Evolutionary conservation across 1,140 invertebrate genomes (phyloP).

Genomic region (Apis florea): DNA sequence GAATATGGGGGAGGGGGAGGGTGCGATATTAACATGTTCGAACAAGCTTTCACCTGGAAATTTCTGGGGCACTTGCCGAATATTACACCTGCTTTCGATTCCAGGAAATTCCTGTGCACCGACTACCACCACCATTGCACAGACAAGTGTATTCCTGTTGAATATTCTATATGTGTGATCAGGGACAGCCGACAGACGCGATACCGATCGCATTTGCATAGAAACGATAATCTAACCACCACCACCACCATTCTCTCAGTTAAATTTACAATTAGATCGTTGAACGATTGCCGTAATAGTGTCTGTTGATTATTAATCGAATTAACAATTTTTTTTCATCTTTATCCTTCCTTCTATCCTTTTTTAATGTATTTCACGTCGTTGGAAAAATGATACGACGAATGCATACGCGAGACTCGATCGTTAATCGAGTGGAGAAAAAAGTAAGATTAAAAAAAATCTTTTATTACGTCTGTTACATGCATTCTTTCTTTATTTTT

Average conservation of each 20-base stretch:
- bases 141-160: conserved; percentile 32
- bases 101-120: conserved; percentile 17
- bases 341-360: too few relatives aligned
- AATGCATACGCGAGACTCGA: too few relatives aligned
- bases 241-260: conserved; percentile 1
- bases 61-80: conserved; percentile 30
- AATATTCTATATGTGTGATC: conserved; percentile 45
- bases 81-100: conserved; percentile 46
- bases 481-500: too few relatives aligned
- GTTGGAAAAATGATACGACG: too few relatives aligned
- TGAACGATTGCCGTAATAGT: not conserved
- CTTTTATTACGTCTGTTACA: too few relatives aligned
- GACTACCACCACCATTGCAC: conserved; percentile 1
- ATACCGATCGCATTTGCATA: conserved; percentile 43
- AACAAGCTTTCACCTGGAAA: conserved; percentile 38
- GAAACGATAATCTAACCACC: conserved; percentile 45
- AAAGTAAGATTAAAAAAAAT: too few relatives aligned
- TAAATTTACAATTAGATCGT: conserved; percentile 40
- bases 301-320: conserved; percentile 24
- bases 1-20: too few relatives aligned
- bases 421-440: too few relatives aligned
- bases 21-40: not conserved
- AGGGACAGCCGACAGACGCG: conserved; percentile 39
- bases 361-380: too few relatives aligned
- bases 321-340: not conserved